Evolutionary conservation across 2,797 vertebrate species (phyloP).

Genomic region (Alca torda): DNA sequence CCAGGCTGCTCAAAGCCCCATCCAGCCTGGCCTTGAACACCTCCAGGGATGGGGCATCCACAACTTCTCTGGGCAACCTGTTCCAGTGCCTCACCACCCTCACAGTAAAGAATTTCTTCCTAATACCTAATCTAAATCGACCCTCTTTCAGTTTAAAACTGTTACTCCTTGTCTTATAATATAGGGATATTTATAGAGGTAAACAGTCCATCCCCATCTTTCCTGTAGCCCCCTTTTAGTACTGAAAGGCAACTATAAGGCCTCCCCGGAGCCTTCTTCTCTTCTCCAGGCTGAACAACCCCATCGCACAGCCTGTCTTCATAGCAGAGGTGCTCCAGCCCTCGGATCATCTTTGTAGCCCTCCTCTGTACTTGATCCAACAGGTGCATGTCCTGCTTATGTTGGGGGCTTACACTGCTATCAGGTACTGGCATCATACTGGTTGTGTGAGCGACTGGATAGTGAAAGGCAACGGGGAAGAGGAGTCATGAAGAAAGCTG

Average conservation of each 20-base stretch:
- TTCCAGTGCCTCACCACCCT: neutral
- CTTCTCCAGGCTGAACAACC: neutral
- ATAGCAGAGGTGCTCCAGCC: neutral
- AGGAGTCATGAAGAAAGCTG: neutral
- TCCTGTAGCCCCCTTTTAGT: neutral
- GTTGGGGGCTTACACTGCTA: neutral
- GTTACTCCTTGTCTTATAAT: neutral
- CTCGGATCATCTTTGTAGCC: neutral
- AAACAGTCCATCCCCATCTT: neutral
- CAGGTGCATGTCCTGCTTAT: neutral
- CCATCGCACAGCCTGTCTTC: neutral
- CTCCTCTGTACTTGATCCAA: neutral
- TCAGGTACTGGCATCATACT: accelerated
- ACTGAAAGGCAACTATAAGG: neutral
- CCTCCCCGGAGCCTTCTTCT: neutral
- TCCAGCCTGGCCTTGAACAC: neutral
- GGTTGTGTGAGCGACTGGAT: neutral
- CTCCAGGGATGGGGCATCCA: neutral
- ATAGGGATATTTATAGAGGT: too few species aligned
- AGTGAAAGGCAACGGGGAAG: neutral
- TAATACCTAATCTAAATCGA: neutral
- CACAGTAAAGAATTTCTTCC: neutral
- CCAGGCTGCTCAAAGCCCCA: neutral
- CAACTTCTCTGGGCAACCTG: neutral
- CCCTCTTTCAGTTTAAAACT: neutral